These are phyloP conservation scores for Notolabrus celidotus DNA, from an alignment of 2,797 vertebrate species.

Conservation along the genomic window DNA sequence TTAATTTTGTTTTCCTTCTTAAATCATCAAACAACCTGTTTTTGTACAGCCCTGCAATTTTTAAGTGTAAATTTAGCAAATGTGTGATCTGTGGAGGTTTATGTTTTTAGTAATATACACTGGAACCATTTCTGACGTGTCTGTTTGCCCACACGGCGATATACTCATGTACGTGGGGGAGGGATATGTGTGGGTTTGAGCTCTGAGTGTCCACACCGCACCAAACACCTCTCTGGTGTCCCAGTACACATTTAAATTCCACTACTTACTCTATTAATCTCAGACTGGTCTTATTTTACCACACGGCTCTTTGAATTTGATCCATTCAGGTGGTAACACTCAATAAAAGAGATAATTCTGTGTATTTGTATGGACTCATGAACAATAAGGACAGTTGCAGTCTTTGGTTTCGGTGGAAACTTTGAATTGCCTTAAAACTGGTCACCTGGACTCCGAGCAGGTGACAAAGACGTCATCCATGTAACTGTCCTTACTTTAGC, in stretches of 20 bases:
- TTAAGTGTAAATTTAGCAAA: constrained; percentile 84
- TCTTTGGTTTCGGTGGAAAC: constrained; percentile 76
- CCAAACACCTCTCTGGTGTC: constrained; percentile 54
- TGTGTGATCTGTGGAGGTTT: constrained; percentile 84
- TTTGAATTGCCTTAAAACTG: constrained; percentile 88
- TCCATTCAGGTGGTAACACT: constrained; percentile 57
- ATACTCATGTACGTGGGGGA: constrained; percentile 63
- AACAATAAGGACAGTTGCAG: constrained; percentile 62
- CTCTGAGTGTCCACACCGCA: constrained; percentile 67
- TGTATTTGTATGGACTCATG: constrained; percentile 46
- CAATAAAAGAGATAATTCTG: constrained; percentile 49
- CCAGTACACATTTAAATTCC: constrained; percentile 45
- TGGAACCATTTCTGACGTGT: constrained; percentile 85
- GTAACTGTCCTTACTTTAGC: constrained; percentile 81
- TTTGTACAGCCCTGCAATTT: constrained; percentile 84
- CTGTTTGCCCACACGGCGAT: constrained; percentile 70
- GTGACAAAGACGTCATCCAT: constrained; percentile 78
- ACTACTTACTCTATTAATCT: constrained; percentile 47
- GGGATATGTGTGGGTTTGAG: constrained; percentile 48
- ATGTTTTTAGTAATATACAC: constrained; percentile 88
- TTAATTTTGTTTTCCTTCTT: constrained; percentile 65
- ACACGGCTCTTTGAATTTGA: constrained; percentile 53
- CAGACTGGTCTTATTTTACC: constrained; percentile 49
- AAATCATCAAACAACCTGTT: constrained; percentile 68
- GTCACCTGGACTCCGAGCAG: constrained; percentile 73